phyloP scores from a whole-genome alignment of 1,140 invertebrate genomes.

The Solenopsis invicta region DNA sequence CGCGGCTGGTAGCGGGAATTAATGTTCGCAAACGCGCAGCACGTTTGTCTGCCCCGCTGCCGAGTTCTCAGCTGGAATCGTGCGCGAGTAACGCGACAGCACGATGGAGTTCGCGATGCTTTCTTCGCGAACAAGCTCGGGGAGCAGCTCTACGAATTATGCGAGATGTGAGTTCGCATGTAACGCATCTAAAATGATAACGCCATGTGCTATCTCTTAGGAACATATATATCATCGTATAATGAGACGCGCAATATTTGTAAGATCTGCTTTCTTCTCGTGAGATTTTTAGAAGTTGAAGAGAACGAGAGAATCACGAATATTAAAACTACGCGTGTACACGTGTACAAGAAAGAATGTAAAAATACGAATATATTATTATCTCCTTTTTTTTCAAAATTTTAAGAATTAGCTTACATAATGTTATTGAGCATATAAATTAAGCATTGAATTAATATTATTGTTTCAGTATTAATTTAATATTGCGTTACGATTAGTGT shows the following conservation, averaged over 20 bases:
- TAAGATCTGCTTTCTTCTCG: not conserved
- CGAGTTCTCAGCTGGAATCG: conserved; percentile 4
- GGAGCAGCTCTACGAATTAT: conserved; percentile 4
- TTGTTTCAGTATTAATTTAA: not conserved
- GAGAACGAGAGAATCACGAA: not conserved
- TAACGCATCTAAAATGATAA: conserved; percentile 19
- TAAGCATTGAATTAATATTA: no score
- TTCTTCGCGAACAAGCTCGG: conserved; percentile 36
- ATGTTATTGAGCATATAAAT: conserved; percentile 5
- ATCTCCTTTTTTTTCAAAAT: not conserved
- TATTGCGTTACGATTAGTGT: not conserved
- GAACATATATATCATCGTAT: not conserved
- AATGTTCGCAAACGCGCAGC: conserved; percentile 52
- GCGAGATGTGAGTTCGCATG: not conserved
- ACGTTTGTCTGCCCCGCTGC: conserved; percentile 37
- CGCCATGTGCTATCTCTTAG: not conserved
- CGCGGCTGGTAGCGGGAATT: conserved; percentile 45
- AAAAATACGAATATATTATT: not conserved
- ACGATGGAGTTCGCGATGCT: not conserved
- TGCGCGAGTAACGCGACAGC: conserved; percentile 6
- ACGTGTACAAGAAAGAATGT: not conserved
- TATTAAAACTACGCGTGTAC: no score
- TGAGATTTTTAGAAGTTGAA: not conserved
- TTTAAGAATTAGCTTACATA: not conserved
- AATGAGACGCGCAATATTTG: not conserved